Evolutionary conservation across 2,888 invertebrate species (phyloP).

Genomic region (Limnephilus rhombicus): DNA sequence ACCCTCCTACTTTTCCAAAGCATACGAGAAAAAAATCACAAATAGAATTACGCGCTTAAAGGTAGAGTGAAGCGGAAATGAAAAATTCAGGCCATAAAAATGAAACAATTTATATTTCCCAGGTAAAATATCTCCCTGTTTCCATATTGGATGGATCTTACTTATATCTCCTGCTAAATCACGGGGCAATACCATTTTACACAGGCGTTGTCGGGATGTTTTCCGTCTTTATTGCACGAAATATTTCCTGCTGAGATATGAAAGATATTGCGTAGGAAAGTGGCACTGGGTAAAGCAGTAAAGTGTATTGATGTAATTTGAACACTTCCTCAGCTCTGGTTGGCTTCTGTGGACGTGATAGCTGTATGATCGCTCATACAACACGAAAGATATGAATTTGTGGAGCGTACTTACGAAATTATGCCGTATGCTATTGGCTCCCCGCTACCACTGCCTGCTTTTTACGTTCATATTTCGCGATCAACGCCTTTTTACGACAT

Average conservation of each 20-base stretch:
- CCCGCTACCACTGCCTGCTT: slow-evolving; percentile 1
- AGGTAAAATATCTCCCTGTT: background rate
- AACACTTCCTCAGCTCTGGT: slow-evolving; percentile 39
- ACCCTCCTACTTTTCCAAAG: background rate
- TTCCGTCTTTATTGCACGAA: slow-evolving; percentile 58
- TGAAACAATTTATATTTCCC: slow-evolving; percentile 11
- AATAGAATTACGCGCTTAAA: background rate
- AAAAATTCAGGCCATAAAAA: background rate
- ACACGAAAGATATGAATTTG: slow-evolving; percentile 31
- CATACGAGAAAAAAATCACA: background rate
- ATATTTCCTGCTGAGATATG: slow-evolving; percentile 57
- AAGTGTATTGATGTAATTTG: slow-evolving; percentile 64
- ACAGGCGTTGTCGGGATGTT: slow-evolving; percentile 32
- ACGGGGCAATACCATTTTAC: slow-evolving; percentile 51
- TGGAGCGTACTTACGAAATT: slow-evolving; percentile 23
- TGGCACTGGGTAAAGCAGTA: slow-evolving; percentile 59
- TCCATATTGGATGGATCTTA: slow-evolving; percentile 1
- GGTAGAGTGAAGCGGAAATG: background rate
- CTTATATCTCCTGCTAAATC: slow-evolving; percentile 12
- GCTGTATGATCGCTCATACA: slow-evolving; percentile 34
- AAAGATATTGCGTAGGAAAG: slow-evolving; percentile 58
- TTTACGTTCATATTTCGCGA: background rate
- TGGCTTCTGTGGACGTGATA: slow-evolving; percentile 36
- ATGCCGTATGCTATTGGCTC: slow-evolving; percentile 34
- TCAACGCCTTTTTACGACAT: background rate